Conservation (phyloP, 2,888 invertebrate genomes). For the Nomada ferruginata region DNA sequence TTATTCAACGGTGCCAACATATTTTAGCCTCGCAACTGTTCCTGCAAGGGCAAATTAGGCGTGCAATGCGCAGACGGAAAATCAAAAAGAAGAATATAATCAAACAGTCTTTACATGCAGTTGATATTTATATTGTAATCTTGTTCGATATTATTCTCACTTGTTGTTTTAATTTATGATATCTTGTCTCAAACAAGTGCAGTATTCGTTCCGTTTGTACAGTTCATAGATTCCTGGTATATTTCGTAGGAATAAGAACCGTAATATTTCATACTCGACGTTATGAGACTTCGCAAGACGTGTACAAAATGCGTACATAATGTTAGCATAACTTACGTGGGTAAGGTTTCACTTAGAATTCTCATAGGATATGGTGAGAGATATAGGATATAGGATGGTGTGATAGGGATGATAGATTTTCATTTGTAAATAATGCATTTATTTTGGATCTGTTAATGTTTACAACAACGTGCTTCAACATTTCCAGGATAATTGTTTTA, state of each 20-base stretch:
- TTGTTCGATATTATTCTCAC: not conserved
- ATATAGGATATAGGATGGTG: too few species aligned
- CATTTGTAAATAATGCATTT: not conserved
- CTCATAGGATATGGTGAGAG: not conserved
- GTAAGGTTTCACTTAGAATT: not conserved
- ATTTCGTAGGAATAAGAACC: conserved; percentile 14
- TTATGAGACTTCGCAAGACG: conserved; percentile 2
- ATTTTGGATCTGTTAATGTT: not conserved
- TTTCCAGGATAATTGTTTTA: not conserved
- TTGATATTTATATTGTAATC: not conserved
- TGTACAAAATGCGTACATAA: conserved; percentile 7
- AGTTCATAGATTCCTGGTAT: not conserved
- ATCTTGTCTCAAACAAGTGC: not conserved
- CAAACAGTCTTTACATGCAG: conserved; percentile 5
- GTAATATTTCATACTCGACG: conserved; percentile 5
- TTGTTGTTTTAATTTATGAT: not conserved
- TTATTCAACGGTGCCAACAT: conserved; percentile 23
- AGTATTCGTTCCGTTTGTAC: not conserved
- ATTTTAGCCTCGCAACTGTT: conserved; percentile 19
- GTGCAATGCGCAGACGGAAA: not conserved
- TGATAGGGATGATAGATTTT: not conserved
- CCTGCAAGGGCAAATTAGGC: not conserved
- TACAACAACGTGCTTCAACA: not conserved
- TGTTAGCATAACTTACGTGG: not conserved
- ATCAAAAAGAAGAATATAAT: not conserved